phyloP scores from a whole-genome alignment of 2,888 invertebrate genomes.

The Dendrolimus houi region DNA sequence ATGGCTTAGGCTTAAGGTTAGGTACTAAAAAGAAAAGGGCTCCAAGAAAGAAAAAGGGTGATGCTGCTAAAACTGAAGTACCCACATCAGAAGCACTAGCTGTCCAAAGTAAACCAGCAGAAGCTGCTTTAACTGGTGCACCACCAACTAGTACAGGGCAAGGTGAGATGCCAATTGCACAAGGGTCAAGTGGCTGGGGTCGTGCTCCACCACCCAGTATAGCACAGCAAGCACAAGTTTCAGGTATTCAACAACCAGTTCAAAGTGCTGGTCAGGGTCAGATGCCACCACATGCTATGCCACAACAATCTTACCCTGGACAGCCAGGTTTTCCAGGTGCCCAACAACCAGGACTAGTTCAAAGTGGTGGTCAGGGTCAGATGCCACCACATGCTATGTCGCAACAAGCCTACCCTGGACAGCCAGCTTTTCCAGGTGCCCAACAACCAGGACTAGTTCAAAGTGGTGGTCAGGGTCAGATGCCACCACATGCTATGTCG shows the following conservation, averaged over 20 bases:
- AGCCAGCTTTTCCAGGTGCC: no score
- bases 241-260: neutral
- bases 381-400: no score
- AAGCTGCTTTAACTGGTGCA: neutral
- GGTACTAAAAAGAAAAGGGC: conserved; percentile 13
- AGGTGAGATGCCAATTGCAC: no score
- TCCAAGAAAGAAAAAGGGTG: conserved; percentile 13
- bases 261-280: neutral
- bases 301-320: neutral
- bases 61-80: conserved; percentile 5
- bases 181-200: neutral
- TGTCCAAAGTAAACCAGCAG: neutral
- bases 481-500: no score
- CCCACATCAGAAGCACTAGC: neutral
- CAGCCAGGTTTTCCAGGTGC: neutral
- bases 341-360: neutral
- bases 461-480: no score
- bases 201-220: no score
- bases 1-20: conserved; percentile 16
- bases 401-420: no score
- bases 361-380: no score
- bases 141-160: neutral
- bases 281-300: neutral
- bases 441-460: no score
- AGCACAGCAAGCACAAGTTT: neutral